Evolutionary conservation across 2,113 vertebrate species (phyloP).

Genomic region (Lepus timidus): DNA sequence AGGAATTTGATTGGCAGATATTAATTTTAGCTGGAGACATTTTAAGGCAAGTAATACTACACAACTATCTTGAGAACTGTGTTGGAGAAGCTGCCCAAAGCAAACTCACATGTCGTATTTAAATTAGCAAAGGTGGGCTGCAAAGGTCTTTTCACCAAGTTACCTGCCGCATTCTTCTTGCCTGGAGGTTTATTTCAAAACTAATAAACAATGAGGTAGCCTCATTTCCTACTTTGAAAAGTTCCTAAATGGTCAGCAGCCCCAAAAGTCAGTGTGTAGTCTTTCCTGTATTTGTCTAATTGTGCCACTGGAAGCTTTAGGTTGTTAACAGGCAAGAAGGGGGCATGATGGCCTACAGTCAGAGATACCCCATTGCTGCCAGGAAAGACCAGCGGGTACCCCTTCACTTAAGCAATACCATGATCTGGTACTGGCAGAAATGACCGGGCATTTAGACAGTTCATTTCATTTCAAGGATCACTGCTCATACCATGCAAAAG

Average conservation of each 20-base stretch:
- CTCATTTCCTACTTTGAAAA: neutral
- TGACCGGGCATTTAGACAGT: neutral
- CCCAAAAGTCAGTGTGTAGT: neutral
- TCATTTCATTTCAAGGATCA: conserved; percentile 31
- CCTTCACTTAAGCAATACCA: neutral
- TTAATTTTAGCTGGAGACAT: conserved; percentile 31
- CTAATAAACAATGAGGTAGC: conserved; percentile 43
- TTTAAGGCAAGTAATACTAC: neutral
- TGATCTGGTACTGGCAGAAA: neutral
- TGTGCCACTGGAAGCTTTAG: neutral
- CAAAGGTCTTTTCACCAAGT: neutral
- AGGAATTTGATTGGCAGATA: conserved; percentile 29
- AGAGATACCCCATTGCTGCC: neutral
- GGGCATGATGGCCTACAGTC: neutral
- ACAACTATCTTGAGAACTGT: neutral
- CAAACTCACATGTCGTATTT: neutral
- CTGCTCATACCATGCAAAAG: neutral
- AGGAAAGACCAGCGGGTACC: neutral
- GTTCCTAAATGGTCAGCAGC: neutral
- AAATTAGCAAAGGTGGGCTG: conserved; percentile 7
- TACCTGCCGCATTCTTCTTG: neutral
- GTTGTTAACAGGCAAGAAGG: neutral
- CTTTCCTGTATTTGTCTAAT: neutral
- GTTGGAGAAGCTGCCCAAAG: neutral
- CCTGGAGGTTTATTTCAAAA: neutral